Evolutionary conservation across 37 sponge, comb jelly and placozoan genomes (phyloP), one percentile per base, ranked within the genome.

Genomic region (Aplysina aerophoba): DNA sequence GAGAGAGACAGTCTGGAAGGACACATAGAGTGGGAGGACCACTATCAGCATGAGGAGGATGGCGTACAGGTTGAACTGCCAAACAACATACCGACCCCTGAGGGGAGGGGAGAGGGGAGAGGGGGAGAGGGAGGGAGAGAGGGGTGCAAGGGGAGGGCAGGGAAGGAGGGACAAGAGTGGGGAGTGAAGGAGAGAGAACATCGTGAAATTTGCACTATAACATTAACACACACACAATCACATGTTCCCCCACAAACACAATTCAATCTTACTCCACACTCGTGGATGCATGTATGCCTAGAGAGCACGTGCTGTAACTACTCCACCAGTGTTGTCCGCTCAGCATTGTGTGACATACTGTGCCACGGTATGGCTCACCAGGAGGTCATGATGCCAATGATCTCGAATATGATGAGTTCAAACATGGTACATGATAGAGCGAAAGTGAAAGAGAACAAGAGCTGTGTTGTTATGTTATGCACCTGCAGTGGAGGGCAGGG

Each of bases 381-480:
- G 39, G 44, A 50, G 57, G 91, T 95, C 83, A 98, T 61, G 54
- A 94, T 78, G 31, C 92, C 97, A 54, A 94, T 64, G 20, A 98
- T 98, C 59, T 98, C 99, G 65, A 96, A 96, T 84, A 98, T 98
- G 79, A 98, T 96, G 31, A 98, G 84, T 82, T 96, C 99, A 77
- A 98, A 98, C 95, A 98, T 94, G 0, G 95, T 95, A 84, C 95
- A 94, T 17, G 99, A 98, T 73, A 98, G 94, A 30, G 94, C 85
- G 85, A 98, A 98, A 38, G 97, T 98, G 16, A 93, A 86, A 15
- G 99, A 94, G 86, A 98, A 98, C 55, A 95, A 65, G 1, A 91
- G 50, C 73, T 94, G 97, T 24, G 97, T 93, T 3, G 85, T 82
- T 41, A 81, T 57, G 53, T 97, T 94, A 55, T 90, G 98, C 71